A percentile compares a stretch with the other conserved stretches of the same genome.
Conservation (phyloP, 2,888 invertebrate genomes). For the Eupithecia inturbata region DNA sequence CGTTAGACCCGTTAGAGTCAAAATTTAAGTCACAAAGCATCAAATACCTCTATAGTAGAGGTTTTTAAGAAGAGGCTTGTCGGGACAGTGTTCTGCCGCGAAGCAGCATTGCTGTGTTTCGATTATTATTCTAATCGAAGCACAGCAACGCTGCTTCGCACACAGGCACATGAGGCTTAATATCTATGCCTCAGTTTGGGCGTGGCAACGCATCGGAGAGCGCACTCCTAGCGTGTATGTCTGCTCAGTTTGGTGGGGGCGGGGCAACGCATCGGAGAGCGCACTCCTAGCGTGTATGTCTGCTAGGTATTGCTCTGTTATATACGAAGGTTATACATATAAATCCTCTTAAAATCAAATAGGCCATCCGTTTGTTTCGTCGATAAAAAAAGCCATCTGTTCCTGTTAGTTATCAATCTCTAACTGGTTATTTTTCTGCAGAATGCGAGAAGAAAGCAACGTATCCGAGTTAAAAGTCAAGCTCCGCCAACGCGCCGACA, state of each 20-base stretch:
- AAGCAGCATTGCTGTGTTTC: not conserved
- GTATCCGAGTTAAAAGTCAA: slow-evolving; percentile 75
- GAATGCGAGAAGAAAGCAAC: slow-evolving; percentile 73
- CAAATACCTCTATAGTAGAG: too few species aligned
- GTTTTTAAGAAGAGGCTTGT: not conserved
- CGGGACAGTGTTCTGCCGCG: not conserved
- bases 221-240: too few species aligned
- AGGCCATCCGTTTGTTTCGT: not conserved
- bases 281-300: too few species aligned
- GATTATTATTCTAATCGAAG: too few species aligned
- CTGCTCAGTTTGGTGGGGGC: too few species aligned
- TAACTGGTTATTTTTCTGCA: slow-evolving; percentile 40
- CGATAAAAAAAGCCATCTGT: not conserved
- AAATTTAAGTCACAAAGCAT: not conserved
- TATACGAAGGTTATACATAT: not conserved
- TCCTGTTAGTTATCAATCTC: not conserved
- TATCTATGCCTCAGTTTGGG: too few species aligned
- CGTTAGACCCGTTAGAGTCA: too few species aligned
- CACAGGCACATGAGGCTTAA: too few species aligned
- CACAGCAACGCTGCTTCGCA: too few species aligned
- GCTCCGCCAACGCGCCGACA: slow-evolving; percentile 69
- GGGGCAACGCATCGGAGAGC: too few species aligned
- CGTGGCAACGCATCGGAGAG: too few species aligned
- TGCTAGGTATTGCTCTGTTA: not conserved
- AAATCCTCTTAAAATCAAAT: not conserved